Conservation (phyloP, 2,797 vertebrate genomes). For the Phataginus tetradactyla region DNA sequence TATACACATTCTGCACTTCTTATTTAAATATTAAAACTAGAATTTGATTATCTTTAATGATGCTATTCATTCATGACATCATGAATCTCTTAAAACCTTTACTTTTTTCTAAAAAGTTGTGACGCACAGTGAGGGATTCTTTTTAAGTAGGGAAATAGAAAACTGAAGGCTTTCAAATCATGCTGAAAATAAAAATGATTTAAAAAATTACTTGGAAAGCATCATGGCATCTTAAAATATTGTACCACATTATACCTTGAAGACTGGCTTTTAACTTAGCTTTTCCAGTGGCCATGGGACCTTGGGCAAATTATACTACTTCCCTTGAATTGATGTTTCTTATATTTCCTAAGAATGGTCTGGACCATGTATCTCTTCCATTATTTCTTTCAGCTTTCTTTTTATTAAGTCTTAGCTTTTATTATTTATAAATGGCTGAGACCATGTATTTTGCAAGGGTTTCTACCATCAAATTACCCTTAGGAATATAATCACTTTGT, state of each 20-base stretch:
- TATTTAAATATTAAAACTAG: slow-evolving; percentile 19
- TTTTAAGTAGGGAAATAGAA: slow-evolving; percentile 13
- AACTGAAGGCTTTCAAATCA: slow-evolving; percentile 4
- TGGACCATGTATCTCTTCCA: neutral
- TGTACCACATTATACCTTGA: neutral
- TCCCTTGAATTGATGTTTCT: neutral
- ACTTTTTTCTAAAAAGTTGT: neutral
- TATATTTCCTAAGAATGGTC: neutral
- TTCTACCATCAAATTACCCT: neutral
- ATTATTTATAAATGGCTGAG: neutral
- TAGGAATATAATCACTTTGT: neutral
- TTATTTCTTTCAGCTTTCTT: neutral
- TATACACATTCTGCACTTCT: neutral
- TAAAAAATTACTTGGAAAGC: neutral
- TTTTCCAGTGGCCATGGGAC: neutral
- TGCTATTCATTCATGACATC: neutral
- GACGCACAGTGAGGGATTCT: neutral
- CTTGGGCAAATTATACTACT: neutral
- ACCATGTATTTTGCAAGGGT: neutral
- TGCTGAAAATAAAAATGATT: neutral
- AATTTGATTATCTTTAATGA: neutral
- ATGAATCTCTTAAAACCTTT: neutral
- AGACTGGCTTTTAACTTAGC: neutral
- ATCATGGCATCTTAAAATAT: slow-evolving; percentile 5
- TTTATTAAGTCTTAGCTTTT: neutral